Conservation (phyloP, 2,888 invertebrate genomes). For the Eledona agricola region DNA sequence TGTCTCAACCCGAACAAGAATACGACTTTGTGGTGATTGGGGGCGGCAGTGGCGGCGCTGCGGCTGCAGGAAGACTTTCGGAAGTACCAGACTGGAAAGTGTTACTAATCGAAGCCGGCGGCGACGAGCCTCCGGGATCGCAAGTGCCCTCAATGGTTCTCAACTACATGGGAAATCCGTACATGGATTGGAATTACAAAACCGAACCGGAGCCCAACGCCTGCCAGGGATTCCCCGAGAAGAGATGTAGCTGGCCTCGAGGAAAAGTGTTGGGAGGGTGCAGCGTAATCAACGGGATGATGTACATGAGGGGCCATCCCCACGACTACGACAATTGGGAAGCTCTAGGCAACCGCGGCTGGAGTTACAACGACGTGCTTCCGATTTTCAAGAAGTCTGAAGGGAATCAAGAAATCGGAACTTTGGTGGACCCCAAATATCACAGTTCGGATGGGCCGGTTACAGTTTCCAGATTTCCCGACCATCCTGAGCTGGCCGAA, state of each 20-base stretch:
- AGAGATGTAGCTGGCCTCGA: constrained; percentile 72
- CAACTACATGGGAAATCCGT: constrained; percentile 68
- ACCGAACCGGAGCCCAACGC: constrained; percentile 72
- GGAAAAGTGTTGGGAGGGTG: constrained; percentile 78
- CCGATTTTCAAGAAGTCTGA: constrained; percentile 77
- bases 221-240: constrained; percentile 66
- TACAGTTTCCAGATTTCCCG: constrained; percentile 71
- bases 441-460: constrained; percentile 71
- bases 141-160: constrained; percentile 75
- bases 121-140: constrained; percentile 73
- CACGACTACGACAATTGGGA: constrained; percentile 82
- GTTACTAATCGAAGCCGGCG: constrained; percentile 76
- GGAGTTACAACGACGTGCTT: constrained; percentile 80
- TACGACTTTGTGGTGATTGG: constrained; percentile 76
- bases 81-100: constrained; percentile 75
- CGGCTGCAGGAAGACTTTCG: constrained; percentile 71
- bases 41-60: constrained; percentile 73
- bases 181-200: constrained; percentile 74
- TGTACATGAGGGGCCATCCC: constrained; percentile 80
- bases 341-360: constrained; percentile 75
- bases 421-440: constrained; percentile 67
- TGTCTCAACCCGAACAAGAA: constrained; percentile 61
- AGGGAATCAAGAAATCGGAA: constrained; percentile 71
- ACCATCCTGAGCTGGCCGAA: constrained; percentile 70
- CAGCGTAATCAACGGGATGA: constrained; percentile 82